Evolutionary conservation across 2,888 invertebrate genomes (phyloP), one percentile per base, ranked within the genome.

Genomic region (Acrocyrtus sp.): DNA sequence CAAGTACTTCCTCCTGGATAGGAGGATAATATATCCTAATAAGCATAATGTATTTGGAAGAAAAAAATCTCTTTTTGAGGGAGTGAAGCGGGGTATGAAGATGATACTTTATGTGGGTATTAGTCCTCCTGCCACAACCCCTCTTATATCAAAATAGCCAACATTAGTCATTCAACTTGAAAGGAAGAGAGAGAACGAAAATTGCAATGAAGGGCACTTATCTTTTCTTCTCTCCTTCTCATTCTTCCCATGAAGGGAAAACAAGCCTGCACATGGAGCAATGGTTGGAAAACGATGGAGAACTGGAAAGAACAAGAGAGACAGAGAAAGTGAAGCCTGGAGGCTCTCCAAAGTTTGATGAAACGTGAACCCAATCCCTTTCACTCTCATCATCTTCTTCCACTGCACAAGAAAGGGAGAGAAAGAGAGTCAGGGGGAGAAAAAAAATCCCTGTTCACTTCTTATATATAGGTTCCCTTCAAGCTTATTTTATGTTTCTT

Each of bases 311-410:
- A 26, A 48, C 12, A 48, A 17, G 15, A 4, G 45, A 21, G 15
- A 6, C 10, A 48, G 12, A 22, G 17, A 48, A 19, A 48, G 39
- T 10, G 12, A 45, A 45, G 65, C 54, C 65, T 63, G 54, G 27
- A 66, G 66, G 57, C 66, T 56, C 66, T 66, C 57, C 21, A 57
- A 66, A 57, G 57, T 50, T 66, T 50, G 66, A 66, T 66, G 66
- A 57, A 66, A 57, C 66, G 57, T 66, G 66, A 66, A 50, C 57
- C 43, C 54, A 29, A 54, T 54, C 29, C n/a, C 54, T 54, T 39
- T 54, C 45, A 19, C 29, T 26, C 53, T 50, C 21, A 19, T 39
- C 34, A 6, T 53, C 53, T 53, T 3, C 27, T 53, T 53, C 34
- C 21, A 47, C 21, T 47, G 10, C 10, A 21, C 1, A 19, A 39